A percentile compares a stretch with the other conserved stretches of the same genome.
Evolutionary conservation across 2,113 vertebrate genomes (phyloP).

Genomic region (Lycaon pictus): DNA sequence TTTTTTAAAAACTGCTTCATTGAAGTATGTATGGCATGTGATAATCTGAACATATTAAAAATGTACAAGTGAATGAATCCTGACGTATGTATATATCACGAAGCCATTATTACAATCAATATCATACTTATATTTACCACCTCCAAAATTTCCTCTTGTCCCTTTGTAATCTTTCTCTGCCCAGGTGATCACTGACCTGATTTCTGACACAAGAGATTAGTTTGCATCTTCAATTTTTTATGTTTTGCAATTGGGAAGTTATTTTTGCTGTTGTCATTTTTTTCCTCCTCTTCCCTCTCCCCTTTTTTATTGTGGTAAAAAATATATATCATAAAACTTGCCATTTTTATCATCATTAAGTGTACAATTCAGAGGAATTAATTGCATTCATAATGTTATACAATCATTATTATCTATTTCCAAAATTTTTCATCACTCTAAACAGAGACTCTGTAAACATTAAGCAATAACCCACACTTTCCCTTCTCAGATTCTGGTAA

Average conservation of each 20-base stretch:
- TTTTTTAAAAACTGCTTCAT: not conserved
- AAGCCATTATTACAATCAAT: not conserved
- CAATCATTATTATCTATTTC: not conserved
- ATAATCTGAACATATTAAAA: constrained; percentile 18
- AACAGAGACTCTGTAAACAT: constrained; percentile 36
- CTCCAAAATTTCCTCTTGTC: not conserved
- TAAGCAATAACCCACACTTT: not conserved
- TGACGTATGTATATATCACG: not conserved
- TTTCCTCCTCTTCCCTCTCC: not conserved
- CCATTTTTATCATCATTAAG: not conserved
- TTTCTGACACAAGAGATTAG: not conserved
- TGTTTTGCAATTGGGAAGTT: not conserved
- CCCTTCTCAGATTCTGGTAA: not conserved
- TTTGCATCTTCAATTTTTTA: not conserved
- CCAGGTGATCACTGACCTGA: not conserved
- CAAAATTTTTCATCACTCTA: not conserved
- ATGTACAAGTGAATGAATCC: not conserved
- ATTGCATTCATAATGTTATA: not conserved
- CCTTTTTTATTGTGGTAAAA: constrained; percentile 1
- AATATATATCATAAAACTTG: not conserved
- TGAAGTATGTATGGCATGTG: constrained; percentile 1
- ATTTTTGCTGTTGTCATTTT: constrained; percentile 28
- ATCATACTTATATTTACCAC: not conserved
- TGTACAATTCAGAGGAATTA: not conserved
- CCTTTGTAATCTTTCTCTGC: not conserved